phyloP scores from a whole-genome alignment of 1,140 invertebrate species.

The Zaprionus gabonicus region DNA sequence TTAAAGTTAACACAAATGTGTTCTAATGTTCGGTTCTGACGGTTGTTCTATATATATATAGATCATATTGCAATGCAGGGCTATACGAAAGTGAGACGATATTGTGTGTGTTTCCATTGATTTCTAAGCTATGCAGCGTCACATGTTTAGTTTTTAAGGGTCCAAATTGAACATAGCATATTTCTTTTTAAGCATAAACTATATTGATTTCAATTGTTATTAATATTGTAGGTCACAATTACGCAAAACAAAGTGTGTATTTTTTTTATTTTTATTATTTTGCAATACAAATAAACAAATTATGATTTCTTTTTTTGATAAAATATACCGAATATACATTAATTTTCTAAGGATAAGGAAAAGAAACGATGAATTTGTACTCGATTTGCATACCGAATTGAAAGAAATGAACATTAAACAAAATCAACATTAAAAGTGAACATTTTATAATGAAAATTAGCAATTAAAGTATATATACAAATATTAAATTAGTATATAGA shows the following conservation, averaged over 20 bases:
- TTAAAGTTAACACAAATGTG: conserved; percentile 1
- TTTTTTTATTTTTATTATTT: conserved; percentile 19
- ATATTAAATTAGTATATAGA: conserved; percentile 58
- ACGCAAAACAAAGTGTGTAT: neutral
- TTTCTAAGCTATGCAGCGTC: conserved; percentile 25
- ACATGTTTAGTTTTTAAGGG: conserved; percentile 48
- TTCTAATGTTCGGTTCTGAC: neutral
- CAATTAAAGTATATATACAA: conserved; percentile 65
- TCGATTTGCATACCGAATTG: conserved; percentile 37
- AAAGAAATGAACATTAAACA: conserved; percentile 58
- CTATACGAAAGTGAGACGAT: neutral
- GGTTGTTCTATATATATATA: neutral
- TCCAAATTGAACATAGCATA: conserved; percentile 27
- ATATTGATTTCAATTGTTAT: conserved; percentile 23
- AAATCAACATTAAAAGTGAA: conserved; percentile 64
- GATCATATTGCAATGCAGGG: conserved; percentile 10
- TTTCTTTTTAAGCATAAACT: conserved; percentile 13
- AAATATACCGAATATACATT: neutral
- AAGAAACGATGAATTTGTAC: conserved; percentile 1
- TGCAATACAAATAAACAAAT: conserved; percentile 28
- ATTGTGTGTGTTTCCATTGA: conserved; percentile 20
- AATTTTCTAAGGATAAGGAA: neutral
- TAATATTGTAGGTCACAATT: conserved; percentile 26
- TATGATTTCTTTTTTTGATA: neutral
- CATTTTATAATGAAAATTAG: conserved; percentile 71